phyloP scores from a whole-genome alignment of 2,888 invertebrate genomes.

The Steromphala cineraria region DNA sequence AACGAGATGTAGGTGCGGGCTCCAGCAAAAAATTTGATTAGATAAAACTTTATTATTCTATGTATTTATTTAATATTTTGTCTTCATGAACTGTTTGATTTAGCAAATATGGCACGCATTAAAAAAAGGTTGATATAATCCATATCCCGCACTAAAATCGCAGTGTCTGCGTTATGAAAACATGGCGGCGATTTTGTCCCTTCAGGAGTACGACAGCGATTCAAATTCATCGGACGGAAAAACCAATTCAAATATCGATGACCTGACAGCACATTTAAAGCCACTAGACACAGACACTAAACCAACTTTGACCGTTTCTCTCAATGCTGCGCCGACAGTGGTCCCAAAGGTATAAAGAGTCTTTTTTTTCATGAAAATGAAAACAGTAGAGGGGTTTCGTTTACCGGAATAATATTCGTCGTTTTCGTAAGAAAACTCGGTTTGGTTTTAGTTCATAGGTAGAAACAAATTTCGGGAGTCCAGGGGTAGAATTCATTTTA shows the following conservation, averaged over 20 bases:
- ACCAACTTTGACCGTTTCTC: conserved; percentile 57
- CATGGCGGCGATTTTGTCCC: conserved; percentile 4
- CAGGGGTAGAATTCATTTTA: too few species aligned
- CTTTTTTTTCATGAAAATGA: not conserved
- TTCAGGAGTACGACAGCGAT: conserved; percentile 83
- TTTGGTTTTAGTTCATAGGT: too few species aligned
- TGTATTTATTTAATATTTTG: too few species aligned
- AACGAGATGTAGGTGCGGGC: conserved; percentile 15
- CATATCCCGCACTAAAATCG: not conserved
- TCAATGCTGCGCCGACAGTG: conserved; percentile 90
- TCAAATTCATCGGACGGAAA: conserved; percentile 82
- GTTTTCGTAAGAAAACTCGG: too few species aligned
- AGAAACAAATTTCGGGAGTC: too few species aligned
- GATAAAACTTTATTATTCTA: not conserved
- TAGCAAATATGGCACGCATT: not conserved
- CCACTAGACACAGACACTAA: conserved; percentile 55
- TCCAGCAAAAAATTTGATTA: not conserved
- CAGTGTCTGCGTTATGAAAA: not conserved
- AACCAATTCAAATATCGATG: conserved; percentile 42
- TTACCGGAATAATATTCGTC: too few species aligned
- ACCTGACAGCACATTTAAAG: conserved; percentile 63
- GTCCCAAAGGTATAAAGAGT: conserved; percentile 82
- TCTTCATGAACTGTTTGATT: not conserved
- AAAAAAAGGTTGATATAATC: not conserved
- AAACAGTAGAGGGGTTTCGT: not conserved